A percentile compares a stretch with the other conserved stretches of the same genome.
Conservation (phyloP, 2,797 vertebrate species). For the Poecilia velifera region DNA sequence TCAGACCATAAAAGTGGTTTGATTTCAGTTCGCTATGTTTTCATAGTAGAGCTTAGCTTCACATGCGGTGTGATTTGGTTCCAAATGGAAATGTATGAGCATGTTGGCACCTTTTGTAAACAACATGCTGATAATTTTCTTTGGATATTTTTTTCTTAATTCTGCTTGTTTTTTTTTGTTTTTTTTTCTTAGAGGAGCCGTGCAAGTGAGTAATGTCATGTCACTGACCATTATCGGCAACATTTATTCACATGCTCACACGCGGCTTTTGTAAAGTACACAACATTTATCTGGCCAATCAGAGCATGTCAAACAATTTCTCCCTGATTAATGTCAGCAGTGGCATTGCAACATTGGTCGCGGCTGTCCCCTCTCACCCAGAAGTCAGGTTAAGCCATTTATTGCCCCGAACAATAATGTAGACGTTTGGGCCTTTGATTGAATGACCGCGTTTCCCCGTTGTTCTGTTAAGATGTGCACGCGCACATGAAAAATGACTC, state of each 20-base stretch:
- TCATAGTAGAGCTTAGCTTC: not conserved
- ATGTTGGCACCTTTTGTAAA: not conserved
- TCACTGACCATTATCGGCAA: conserved; percentile 38
- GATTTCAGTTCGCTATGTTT: conserved; percentile 3
- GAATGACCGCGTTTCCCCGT: conserved; percentile 69
- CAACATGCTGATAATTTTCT: not conserved
- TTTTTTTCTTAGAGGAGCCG: not conserved
- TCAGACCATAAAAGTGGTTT: conserved; percentile 2
- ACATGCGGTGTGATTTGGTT: not conserved
- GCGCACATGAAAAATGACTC: conserved; percentile 76
- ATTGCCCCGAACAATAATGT: conserved; percentile 75
- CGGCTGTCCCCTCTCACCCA: conserved; percentile 66
- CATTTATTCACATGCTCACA: conserved; percentile 43
- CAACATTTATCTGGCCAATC: conserved; percentile 63
- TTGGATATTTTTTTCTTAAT: not conserved
- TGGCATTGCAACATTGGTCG: conserved; percentile 66
- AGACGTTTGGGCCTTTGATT: conserved; percentile 80
- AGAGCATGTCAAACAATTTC: conserved; percentile 62
- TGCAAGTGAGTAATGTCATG: conserved; percentile 47
- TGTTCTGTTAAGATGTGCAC: conserved; percentile 61
- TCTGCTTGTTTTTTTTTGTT: not conserved
- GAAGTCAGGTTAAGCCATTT: conserved; percentile 74
- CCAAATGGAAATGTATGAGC: not conserved
- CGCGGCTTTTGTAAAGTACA: conserved; percentile 39
- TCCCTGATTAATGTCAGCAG: conserved; percentile 72